Conservation (phyloP, 2,888 invertebrate species). For the Platycheirus rosarum region DNA sequence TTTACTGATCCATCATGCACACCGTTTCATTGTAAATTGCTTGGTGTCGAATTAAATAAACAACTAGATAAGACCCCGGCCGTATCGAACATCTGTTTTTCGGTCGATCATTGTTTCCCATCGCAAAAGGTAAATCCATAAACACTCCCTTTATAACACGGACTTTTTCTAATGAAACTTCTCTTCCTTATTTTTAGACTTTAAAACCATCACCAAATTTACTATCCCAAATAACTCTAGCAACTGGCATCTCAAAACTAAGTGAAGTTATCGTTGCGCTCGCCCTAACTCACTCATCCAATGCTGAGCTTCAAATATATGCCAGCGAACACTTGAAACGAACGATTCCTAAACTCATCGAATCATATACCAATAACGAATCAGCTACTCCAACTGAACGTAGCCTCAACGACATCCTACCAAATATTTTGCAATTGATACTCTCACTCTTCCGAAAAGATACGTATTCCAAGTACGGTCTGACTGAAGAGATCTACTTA, state of each 20-base stretch:
- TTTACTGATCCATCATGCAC: constrained; percentile 87
- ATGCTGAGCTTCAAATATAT: constrained; percentile 88
- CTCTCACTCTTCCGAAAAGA: constrained; percentile 85
- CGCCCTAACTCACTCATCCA: constrained; percentile 91
- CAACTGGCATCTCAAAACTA: constrained; percentile 92
- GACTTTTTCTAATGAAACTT: not conserved
- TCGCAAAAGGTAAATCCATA: constrained; percentile 86
- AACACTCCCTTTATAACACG: not conserved
- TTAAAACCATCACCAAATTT: constrained; percentile 91
- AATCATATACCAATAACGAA: constrained; percentile 91
- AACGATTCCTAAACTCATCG: constrained; percentile 92
- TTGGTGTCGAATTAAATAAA: constrained; percentile 90
- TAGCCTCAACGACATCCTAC: constrained; percentile 94
- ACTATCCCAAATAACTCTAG: constrained; percentile 92
- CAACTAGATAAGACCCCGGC: constrained; percentile 93
- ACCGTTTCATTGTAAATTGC: constrained; percentile 88
- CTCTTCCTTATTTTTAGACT: constrained; percentile 83
- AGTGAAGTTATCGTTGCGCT: constrained; percentile 96
- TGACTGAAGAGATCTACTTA: constrained; percentile 89
- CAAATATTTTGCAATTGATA: constrained; percentile 93
- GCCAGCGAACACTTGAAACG: constrained; percentile 91
- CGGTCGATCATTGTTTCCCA: constrained; percentile 91
- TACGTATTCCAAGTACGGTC: constrained; percentile 84
- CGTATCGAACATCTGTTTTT: constrained; percentile 93
- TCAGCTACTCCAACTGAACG: constrained; percentile 82